These are phyloP conservation scores for Gryllus bimaculatus DNA, from an alignment of 1,140 invertebrate species.

Conservation along the genomic window DNA sequence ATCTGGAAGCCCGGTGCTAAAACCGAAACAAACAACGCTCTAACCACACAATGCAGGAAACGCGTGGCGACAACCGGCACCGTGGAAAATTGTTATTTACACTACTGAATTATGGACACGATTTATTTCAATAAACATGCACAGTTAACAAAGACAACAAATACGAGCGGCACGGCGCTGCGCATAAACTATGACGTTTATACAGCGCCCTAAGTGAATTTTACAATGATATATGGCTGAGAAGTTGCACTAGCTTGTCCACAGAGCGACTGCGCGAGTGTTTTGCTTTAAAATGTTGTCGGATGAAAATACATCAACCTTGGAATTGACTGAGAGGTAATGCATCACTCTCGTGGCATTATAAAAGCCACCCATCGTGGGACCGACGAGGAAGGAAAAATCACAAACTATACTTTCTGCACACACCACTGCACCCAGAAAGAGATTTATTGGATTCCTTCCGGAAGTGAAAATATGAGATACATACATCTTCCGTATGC, in stretches of 20 bases:
- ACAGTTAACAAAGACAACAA: neutral
- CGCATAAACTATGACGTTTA: neutral
- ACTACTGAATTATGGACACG: neutral
- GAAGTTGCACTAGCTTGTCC: neutral
- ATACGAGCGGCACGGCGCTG: neutral
- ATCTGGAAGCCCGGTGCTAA: neutral
- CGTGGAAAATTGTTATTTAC: neutral
- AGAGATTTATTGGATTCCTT: neutral
- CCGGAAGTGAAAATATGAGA: conserved; percentile 1
- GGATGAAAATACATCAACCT: neutral
- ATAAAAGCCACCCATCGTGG: neutral
- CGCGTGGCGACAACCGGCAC: neutral
- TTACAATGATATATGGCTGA: neutral
- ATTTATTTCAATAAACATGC: neutral
- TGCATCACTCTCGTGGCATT: neutral
- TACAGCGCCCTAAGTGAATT: neutral
- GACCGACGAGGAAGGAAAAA: neutral
- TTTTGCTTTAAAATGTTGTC: neutral
- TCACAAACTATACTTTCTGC: neutral
- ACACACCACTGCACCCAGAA: neutral
- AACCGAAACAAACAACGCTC: neutral
- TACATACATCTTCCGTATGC: neutral
- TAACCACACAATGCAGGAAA: neutral
- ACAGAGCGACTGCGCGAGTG: neutral
- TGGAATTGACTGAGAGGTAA: neutral